Evolutionary conservation across 2,888 invertebrate genomes (phyloP).

Genomic region (Protodeltote pygarga): DNA sequence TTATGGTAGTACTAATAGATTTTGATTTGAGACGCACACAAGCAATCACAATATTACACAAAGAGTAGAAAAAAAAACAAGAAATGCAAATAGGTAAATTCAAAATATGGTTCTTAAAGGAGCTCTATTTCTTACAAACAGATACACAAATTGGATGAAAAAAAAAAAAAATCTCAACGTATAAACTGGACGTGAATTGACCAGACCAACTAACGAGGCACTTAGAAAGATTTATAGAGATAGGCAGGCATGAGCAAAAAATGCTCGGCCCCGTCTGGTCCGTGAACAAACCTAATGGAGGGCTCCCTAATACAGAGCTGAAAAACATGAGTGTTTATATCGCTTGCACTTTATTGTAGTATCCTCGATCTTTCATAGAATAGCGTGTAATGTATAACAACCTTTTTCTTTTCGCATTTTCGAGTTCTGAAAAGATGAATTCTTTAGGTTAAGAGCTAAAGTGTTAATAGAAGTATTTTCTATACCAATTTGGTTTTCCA

Average conservation of each 20-base stretch:
- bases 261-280: constrained; percentile 63
- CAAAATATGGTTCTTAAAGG: not conserved
- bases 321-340: constrained; percentile 66
- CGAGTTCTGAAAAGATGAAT: no score
- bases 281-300: constrained; percentile 59
- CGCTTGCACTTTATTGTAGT: constrained; percentile 60
- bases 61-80: no score
- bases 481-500: no score
- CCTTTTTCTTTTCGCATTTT: not conserved
- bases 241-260: constrained; percentile 69
- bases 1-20: constrained; percentile 21
- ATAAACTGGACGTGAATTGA: constrained; percentile 69
- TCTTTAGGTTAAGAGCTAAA: no score
- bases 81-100: constrained; percentile 5
- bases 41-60: no score
- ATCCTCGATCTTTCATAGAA: constrained; percentile 40
- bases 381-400: constrained; percentile 4
- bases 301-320: constrained; percentile 53
- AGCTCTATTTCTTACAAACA: constrained; percentile 29
- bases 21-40: constrained; percentile 4
- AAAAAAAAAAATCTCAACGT: constrained; percentile 72
- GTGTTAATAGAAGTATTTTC: no score
- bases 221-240: constrained; percentile 79
- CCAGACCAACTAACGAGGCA: constrained; percentile 77
- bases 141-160: constrained; percentile 60